Percentiles rank a stretch among this genome's conserved stretches.
These are phyloP conservation scores for Gallinago solitaria DNA, from an alignment of 2,797 vertebrate species.

Conservation along the genomic window DNA sequence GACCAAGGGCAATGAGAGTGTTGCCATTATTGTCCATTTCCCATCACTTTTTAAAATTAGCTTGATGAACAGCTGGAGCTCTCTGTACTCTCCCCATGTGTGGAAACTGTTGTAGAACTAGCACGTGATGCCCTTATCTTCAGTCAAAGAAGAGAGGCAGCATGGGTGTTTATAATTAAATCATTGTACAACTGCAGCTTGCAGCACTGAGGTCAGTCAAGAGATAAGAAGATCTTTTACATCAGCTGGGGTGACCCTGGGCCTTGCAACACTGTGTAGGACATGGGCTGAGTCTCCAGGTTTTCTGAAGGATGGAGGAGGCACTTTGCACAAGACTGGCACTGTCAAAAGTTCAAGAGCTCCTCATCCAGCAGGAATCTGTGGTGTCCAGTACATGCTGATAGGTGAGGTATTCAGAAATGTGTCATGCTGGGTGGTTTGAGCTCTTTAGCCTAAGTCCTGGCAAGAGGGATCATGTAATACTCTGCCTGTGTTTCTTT, in stretches of 20 bases:
- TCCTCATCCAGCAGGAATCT: not conserved
- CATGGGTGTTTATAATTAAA: not conserved
- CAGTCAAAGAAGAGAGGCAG: not conserved
- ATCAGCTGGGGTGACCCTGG: not conserved
- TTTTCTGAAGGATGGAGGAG: not conserved
- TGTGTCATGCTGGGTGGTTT: not conserved
- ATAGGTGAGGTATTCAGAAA: not conserved
- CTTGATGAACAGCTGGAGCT: not conserved
- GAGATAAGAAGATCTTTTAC: not conserved
- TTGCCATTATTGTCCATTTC: not conserved
- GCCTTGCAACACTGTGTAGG: not conserved
- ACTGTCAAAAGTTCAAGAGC: not conserved
- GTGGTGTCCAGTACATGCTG: not conserved
- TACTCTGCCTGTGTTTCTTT: accelerated
- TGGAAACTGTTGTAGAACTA: not conserved
- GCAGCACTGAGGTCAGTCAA: not conserved
- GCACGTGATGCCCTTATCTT: not conserved
- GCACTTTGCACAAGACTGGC: not conserved
- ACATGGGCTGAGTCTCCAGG: accelerated
- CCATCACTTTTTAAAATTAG: not conserved
- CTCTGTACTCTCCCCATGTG: not conserved
- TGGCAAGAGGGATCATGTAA: not conserved
- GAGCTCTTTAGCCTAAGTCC: not conserved
- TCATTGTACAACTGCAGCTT: not conserved
- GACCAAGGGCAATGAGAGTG: not conserved